Conservation (phyloP, 2,113 vertebrate genomes). For the Carollia perspicillata region DNA sequence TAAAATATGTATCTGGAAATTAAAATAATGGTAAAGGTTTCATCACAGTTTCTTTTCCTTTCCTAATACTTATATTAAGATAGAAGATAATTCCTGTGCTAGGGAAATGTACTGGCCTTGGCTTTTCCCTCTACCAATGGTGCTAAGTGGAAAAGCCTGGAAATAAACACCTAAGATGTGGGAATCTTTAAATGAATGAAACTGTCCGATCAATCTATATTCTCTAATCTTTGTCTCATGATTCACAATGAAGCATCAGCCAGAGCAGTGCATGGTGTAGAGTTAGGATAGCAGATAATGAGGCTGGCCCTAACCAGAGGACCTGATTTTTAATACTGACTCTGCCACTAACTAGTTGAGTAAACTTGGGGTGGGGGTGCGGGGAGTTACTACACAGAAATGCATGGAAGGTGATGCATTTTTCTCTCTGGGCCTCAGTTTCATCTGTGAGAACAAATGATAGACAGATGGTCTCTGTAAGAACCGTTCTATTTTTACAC, state of each 20-base stretch:
- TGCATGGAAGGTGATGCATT: not conserved
- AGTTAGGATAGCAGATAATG: not conserved
- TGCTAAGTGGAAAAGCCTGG: not conserved
- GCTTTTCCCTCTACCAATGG: conserved; percentile 14
- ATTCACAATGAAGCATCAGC: conserved; percentile 5
- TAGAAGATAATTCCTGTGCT: not conserved
- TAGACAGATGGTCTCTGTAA: not conserved
- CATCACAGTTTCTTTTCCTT: conserved; percentile 10
- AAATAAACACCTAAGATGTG: conserved; percentile 12
- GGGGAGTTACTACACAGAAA: not conserved
- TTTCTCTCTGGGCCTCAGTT: conserved; percentile 22
- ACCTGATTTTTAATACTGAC: not conserved
- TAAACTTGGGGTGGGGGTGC: not conserved
- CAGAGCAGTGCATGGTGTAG: not conserved
- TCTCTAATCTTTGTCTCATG: not conserved
- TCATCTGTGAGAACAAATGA: not conserved
- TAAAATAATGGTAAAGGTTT: conserved; percentile 38
- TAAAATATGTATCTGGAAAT: conserved; percentile 19
- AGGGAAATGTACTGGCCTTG: not conserved
- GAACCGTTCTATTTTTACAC: not conserved
- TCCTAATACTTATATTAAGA: conserved; percentile 2
- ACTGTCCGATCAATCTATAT: not conserved
- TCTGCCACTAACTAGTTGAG: not conserved
- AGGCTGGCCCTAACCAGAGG: not conserved
- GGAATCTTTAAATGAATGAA: not conserved